These are phyloP conservation scores for Idris sp. DNA, from an alignment of 1,140 invertebrate genomes.

Conservation along the genomic window DNA sequence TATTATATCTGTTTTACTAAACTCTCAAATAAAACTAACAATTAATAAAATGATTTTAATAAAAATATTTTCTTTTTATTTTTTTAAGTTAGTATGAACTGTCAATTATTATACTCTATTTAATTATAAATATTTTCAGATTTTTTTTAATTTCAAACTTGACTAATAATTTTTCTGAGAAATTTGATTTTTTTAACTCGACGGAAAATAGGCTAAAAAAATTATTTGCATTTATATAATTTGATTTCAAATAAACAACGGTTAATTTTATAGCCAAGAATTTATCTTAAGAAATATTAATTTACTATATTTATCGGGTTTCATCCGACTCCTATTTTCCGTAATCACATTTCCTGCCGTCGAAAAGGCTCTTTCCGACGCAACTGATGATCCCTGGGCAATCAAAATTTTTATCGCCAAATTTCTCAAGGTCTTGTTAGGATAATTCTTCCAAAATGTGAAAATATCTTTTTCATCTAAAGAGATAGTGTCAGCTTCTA, in stretches of 20 bases:
- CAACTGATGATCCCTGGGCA: constrained; percentile 12
- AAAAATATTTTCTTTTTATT: too few species aligned
- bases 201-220: too few species aligned
- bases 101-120: too few species aligned
- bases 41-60: too few species aligned
- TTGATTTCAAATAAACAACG: neutral
- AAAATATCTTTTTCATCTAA: constrained; percentile 1
- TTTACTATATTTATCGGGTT: constrained; percentile 16
- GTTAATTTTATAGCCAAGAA: constrained; percentile 5
- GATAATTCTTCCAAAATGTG: constrained; percentile 13
- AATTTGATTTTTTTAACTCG: too few species aligned
- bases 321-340: neutral
- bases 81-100: too few species aligned
- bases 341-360: constrained; percentile 7
- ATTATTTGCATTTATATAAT: too few species aligned
- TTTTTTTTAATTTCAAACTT: too few species aligned
- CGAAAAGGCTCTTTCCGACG: constrained; percentile 18
- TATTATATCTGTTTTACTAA: too few species aligned
- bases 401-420: constrained; percentile 12
- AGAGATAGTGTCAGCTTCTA: constrained; percentile 1
- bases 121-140: too few species aligned
- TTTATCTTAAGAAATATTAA: constrained; percentile 25
- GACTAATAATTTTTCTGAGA: too few species aligned
- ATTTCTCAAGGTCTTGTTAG: neutral
- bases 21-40: too few species aligned